Base-by-base conservation (phyloP, 1,140 invertebrate genomes). In the Lepidurus apus region DNA sequence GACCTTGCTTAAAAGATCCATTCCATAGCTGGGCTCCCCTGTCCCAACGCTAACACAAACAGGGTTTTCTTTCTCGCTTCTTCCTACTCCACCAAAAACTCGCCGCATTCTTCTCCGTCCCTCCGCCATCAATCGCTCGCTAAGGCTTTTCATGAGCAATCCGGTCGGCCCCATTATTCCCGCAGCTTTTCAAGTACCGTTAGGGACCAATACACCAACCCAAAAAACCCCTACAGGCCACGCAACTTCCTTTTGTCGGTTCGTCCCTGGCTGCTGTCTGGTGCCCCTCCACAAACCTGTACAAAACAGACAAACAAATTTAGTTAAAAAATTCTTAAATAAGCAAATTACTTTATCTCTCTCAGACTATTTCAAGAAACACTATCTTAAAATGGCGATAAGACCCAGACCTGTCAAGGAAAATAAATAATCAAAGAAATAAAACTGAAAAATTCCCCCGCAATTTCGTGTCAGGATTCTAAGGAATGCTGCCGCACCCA, bases 221-320 rank as follows among this genome's bases (percentile, higher is more conserved):
- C 53, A 13, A 65, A 34, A 34, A 34, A n/a, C n/a, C n/a, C 53
- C 53, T 65, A 65, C 53, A 65, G 53, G 53, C 53, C 53, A 65
- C 21, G 53, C 53, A 65, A 65, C 53, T 65, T 65, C n/a, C 53
- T 65, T 65, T 65, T 65, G 53, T 65, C 53, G 53, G 53, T 65
- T n/a, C 53, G 17, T 65, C 53, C 45, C 4, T 65, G 53, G n/a
- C 53, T 11, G 53, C 21, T 34, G 34, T 4, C 34, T 34, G 17
- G 13, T 7, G 13, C 21, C 53, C 21, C 45, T 65, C 53, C 53
- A 17, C 17, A 65, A 65, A 65, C 53, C 53, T 65, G 53, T 17
- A 65, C 13, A 65, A 9, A 13, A 65, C 17, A 65, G 21, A 65
- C 21, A 65, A 65, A 65, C 53, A 65, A 21, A 65, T 65, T 17